Percentiles rank a stretch among this genome's conserved stretches.
Evolutionary conservation across 1,140 invertebrate species (phyloP).

Genomic region (Drosophila setifemur): DNA sequence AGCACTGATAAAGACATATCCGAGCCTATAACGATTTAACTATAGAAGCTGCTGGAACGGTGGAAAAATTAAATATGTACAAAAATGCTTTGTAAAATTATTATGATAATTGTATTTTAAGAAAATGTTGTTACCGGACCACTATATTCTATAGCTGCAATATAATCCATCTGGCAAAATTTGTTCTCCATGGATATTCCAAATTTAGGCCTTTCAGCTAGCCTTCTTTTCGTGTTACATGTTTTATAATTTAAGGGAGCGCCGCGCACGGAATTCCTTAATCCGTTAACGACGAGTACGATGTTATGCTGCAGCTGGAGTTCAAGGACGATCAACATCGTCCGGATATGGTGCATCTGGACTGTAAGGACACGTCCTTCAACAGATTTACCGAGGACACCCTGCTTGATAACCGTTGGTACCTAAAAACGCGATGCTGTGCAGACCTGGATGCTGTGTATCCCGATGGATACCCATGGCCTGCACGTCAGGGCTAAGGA

Average conservation of each 20-base stretch:
- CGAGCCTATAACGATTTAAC: too few relatives aligned
- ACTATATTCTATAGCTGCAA: too few relatives aligned
- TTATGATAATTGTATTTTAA: too few relatives aligned
- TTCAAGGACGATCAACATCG: slow-evolving; percentile 25
- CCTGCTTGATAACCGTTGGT: slow-evolving; percentile 6
- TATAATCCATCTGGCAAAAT: too few relatives aligned
- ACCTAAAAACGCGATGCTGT: slow-evolving; percentile 18
- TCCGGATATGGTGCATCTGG: slow-evolving; percentile 43
- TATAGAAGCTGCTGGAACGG: too few relatives aligned
- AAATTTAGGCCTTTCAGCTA: too few relatives aligned
- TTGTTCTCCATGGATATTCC: too few relatives aligned
- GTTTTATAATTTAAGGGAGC: slow-evolving; percentile 33
- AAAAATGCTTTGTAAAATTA: too few relatives aligned
- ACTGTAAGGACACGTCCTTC: slow-evolving; percentile 21
- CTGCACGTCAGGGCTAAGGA: neutral
- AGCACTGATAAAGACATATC: too few relatives aligned
- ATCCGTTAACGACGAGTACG: slow-evolving; percentile 30
- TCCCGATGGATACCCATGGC: slow-evolving; percentile 13
- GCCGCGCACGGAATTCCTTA: slow-evolving; percentile 28
- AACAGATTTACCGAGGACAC: neutral
- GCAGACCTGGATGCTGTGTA: slow-evolving; percentile 27
- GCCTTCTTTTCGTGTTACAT: too few relatives aligned
- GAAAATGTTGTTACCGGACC: too few relatives aligned
- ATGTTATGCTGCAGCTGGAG: slow-evolving; percentile 47
- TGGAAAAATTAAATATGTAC: too few relatives aligned